phyloP scores from a whole-genome alignment of 2,113 vertebrate species.

The Lasiurus borealis region DNA sequence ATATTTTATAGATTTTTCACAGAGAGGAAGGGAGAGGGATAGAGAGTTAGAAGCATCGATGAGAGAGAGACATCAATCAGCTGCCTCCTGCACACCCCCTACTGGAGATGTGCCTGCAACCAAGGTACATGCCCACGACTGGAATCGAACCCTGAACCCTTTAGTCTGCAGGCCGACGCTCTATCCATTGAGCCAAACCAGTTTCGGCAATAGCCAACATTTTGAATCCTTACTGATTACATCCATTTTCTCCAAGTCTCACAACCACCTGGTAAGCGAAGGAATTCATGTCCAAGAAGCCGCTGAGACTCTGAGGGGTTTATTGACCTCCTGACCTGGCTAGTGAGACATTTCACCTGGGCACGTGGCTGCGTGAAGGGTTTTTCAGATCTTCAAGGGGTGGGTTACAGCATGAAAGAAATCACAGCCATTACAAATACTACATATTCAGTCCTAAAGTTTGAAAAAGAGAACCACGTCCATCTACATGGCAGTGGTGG shows the following conservation, averaged over 20 bases:
- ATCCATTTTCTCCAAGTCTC: slow-evolving; percentile 48
- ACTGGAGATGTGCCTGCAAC: no score
- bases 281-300: slow-evolving; percentile 67
- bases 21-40: no score
- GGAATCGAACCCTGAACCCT: no score
- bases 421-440: slow-evolving; percentile 7
- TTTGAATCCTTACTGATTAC: slow-evolving; percentile 19
- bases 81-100: no score
- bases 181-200: no score
- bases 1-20: no score
- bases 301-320: slow-evolving; percentile 67
- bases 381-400: slow-evolving; percentile 61
- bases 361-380: background rate
- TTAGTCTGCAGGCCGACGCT: no score
- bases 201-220: background rate
- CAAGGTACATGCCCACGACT: no score
- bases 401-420: slow-evolving; percentile 54
- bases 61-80: no score
- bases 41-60: no score
- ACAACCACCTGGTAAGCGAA: slow-evolving; percentile 56
- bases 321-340: slow-evolving; percentile 70
- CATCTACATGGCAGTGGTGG: slow-evolving; percentile 67
- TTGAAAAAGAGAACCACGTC: slow-evolving; percentile 47
- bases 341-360: slow-evolving; percentile 38
- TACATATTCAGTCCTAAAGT: slow-evolving; percentile 59